phyloP scores from a whole-genome alignment of 64 coral and sea anemone species.

The Cladopsammia gracilis region DNA sequence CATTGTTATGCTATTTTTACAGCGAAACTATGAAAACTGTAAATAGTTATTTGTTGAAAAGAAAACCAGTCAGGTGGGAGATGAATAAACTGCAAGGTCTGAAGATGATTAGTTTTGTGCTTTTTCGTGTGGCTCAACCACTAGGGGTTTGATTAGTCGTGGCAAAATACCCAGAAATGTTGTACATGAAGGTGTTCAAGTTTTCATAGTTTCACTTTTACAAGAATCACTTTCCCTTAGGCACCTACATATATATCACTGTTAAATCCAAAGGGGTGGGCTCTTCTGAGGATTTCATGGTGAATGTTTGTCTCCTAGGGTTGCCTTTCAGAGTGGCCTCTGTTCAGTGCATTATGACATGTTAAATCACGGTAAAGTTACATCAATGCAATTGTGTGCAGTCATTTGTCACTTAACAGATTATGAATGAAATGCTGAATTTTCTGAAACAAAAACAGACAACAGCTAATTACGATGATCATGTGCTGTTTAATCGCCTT shows the following conservation, averaged over 20 bases:
- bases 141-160: neutral
- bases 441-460: slow-evolving; percentile 14
- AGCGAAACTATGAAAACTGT: slow-evolving; percentile 16
- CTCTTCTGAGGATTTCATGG: neutral
- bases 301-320: neutral
- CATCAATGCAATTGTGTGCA: neutral
- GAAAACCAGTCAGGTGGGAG: no score
- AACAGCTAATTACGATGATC: neutral
- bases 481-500: neutral
- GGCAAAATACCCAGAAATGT: neutral
- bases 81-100: neutral
- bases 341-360: neutral
- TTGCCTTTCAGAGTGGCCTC: neutral
- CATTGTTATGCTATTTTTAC: slow-evolving; percentile 4
- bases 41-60: neutral
- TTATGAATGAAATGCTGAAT: neutral
- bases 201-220: no score
- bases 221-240: neutral
- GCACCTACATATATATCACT: neutral
- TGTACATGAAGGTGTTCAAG: slow-evolving; percentile 23
- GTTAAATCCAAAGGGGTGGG: neutral
- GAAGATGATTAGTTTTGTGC: neutral
- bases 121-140: neutral
- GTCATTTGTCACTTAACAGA: slow-evolving; percentile 7
- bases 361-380: slow-evolving; percentile 10